Conservation (phyloP, 2,113 vertebrate genomes). For the Spea multiplicata region DNA sequence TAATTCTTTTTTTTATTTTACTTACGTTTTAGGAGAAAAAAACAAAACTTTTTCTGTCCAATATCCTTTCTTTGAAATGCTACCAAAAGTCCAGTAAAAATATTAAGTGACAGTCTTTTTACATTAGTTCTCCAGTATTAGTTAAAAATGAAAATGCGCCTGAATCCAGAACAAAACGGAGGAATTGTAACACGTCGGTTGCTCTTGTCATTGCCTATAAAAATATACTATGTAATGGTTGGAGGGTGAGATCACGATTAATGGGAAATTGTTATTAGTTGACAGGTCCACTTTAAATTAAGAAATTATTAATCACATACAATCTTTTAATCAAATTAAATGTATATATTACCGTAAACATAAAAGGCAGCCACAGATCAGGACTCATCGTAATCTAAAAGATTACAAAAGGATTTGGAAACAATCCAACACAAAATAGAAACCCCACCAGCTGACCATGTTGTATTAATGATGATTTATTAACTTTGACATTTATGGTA, state of each 20-base stretch:
- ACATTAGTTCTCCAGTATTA: conserved; percentile 1
- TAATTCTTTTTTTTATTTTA: conserved; percentile 4
- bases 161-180: neutral
- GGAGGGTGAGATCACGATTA: neutral
- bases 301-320: too few relatives aligned
- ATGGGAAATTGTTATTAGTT: too few relatives aligned
- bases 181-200: neutral
- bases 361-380: too few relatives aligned
- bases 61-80: neutral
- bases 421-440: too few relatives aligned
- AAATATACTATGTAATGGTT: neutral
- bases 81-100: neutral
- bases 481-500: too few relatives aligned
- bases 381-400: too few relatives aligned
- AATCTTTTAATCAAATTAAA: too few relatives aligned
- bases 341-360: too few relatives aligned
- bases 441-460: too few relatives aligned
- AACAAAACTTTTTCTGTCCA: neutral
- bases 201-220: neutral
- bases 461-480: too few relatives aligned
- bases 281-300: too few relatives aligned
- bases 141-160: neutral
- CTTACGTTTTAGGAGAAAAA: conserved; percentile 9
- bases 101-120: neutral
- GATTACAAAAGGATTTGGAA: too few relatives aligned